phyloP scores from a whole-genome alignment of 2,888 invertebrate species.

The Phalera bucephala region DNA sequence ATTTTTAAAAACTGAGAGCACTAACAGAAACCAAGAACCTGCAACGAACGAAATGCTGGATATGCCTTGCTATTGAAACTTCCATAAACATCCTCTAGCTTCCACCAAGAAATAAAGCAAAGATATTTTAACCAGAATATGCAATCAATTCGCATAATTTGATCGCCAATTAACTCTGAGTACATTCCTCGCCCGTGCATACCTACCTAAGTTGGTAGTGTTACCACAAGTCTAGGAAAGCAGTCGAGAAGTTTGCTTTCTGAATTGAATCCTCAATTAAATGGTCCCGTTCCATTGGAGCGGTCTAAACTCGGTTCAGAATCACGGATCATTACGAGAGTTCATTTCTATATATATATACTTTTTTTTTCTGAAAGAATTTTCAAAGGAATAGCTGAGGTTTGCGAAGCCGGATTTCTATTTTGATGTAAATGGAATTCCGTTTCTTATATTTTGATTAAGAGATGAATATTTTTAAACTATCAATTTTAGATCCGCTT shows the following conservation, averaged over 20 bases:
- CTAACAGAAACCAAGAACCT: too few species aligned
- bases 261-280: slow-evolving; percentile 56
- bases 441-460: neutral
- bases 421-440: neutral
- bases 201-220: slow-evolving; percentile 3
- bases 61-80: too few species aligned
- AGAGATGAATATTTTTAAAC: too few species aligned
- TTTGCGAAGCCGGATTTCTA: neutral
- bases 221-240: slow-evolving; percentile 17
- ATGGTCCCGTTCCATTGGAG: slow-evolving; percentile 29
- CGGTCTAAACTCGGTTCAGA: slow-evolving; percentile 9
- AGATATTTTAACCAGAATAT: slow-evolving; percentile 12
- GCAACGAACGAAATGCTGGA: too few species aligned
- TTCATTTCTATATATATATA: slow-evolving; percentile 15
- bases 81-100: too few species aligned
- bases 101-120: slow-evolving; percentile 4
- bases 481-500: too few species aligned
- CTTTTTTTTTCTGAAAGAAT: slow-evolving; percentile 18
- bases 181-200: slow-evolving; percentile 10
- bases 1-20: too few species aligned
- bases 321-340: slow-evolving; percentile 25
- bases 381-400: slow-evolving; percentile 8
- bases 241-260: slow-evolving; percentile 43
- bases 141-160: slow-evolving; percentile 24
- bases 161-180: slow-evolving; percentile 22